Base-by-base conservation (phyloP, 2,888 invertebrate species). In the Aelia acuminata region DNA sequence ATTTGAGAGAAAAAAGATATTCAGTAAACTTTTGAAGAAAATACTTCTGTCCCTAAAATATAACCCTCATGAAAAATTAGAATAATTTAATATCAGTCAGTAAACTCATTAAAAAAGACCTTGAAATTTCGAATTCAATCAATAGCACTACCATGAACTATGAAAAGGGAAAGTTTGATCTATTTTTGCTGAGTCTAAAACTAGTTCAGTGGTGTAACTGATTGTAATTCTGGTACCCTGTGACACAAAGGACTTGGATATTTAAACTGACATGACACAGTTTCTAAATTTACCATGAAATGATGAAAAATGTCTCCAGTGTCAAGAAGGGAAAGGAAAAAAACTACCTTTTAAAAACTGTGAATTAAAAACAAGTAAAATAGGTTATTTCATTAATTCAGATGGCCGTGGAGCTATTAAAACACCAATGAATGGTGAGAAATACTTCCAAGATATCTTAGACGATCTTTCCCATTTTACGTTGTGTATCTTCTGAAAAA, bases 371-470 rank as follows among this genome's bases (percentile, higher is more conserved):
- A 57, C 57, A 57, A 57, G 57, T 57, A 57, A 22, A n/a, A 57
- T 57, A 57, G 57, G 57, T 57, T 4, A 57, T 57, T 57, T 57
- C 5, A 57, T 57, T 57, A 7, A 57, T 57, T 26, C 57, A 57
- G 57, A 57, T 57, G 57, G 5, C 22, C 4, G 57, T 57, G 57
- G 57, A 57, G 7, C 57, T 57, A 57, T 57, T 57, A 57, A 11
- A 57, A 57, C 57, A 57, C 57, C 57, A 57, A 57, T 15, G 26
- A 57, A 57, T 57, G 57, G 57, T 57, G 57, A 57, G 57, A 57
- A 57, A 57, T 57, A 57, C 57, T 11, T 57, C 57, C 57, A 57
- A 57, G 57, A 10, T 57, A 63, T 63, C 63, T 22, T 63, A 63
- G 63, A 63, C 63, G 7, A 1, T 48, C 13, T 11, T 48, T 63